Evolutionary conservation across 2,797 vertebrate genomes (phyloP), one percentile per base, ranked within the genome.

Genomic region (Gobionotothen gibberifrons): DNA sequence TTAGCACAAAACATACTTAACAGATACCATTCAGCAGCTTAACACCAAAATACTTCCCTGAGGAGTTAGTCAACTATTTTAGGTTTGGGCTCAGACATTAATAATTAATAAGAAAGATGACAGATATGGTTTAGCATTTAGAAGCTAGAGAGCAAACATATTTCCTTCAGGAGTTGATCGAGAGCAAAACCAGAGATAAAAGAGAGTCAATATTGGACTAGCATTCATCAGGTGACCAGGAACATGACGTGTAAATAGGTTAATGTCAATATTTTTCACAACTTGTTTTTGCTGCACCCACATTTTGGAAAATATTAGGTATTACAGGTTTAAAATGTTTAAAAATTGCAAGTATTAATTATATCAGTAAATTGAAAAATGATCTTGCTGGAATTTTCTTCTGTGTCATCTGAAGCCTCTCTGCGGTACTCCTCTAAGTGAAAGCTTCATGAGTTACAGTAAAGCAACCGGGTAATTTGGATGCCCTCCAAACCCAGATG

Each of bases 401-500:
- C 32, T 51, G 32, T 46, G 39, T 54, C 29, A n/a, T 57, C 39
- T 19, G 49, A 53, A 58, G 40, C 29, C 26, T 62, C 9, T 14
- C 43, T 36, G 32, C 32, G 8, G 32, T 9, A 36, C 32, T 36
- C 32, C 32, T 6, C 32, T 78, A 72, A 71, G 32, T 58, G 62
- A 74, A 71, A 84, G 43, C 6, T 26, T 11, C 68, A 52, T 54
- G 64, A 82, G 81, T 74, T 68, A 69, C 17, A 54, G 56, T 14
- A 40, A 82, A 62, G 64, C 72, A 76, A 82, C 72, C 51, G 61
- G 58, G 68, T 77, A 82, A 84, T 36, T 36, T 74, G 70, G 83
- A 71, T 78, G 82, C 68, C 81, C 74, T 70, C 76, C 9, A 42
- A 63, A 75, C 78, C 78, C 79, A 80, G 80, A 80, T 82, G 80